These are phyloP conservation scores for Sturnira hondurensis DNA, from an alignment of 2,113 vertebrate genomes.

Conservation along the genomic window DNA sequence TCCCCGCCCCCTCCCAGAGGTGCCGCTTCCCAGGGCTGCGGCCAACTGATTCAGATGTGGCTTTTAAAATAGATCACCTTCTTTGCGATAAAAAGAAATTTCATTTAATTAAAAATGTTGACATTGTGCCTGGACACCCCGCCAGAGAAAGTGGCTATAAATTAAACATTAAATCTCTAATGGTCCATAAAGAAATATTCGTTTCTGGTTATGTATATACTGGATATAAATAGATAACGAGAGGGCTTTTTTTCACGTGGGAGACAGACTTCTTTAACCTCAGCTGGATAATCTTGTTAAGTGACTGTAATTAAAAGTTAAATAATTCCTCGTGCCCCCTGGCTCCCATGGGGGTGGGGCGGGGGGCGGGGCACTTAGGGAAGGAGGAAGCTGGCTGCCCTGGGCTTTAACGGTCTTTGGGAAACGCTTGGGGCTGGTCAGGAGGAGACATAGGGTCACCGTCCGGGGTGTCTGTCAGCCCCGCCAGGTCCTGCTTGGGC, in stretches of 20 bases:
- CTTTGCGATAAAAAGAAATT: slow-evolving; percentile 54
- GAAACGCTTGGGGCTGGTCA: fast-evolving
- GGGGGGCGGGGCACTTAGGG: not conserved
- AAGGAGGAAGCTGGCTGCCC: fast-evolving
- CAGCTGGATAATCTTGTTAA: slow-evolving; percentile 80
- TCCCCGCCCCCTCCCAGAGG: not conserved
- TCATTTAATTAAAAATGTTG: slow-evolving; percentile 86
- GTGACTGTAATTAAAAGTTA: slow-evolving; percentile 82
- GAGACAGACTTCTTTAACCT: slow-evolving; percentile 72
- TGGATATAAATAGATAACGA: slow-evolving; percentile 77
- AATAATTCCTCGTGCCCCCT: slow-evolving; percentile 70
- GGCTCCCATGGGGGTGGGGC: not conserved
- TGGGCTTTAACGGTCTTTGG: not conserved
- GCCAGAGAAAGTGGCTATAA: slow-evolving; percentile 80
- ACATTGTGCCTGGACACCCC: slow-evolving; percentile 81
- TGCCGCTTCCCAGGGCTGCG: not conserved
- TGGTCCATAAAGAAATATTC: slow-evolving; percentile 84
- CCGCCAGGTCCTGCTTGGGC: not conserved
- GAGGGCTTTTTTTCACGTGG: not conserved
- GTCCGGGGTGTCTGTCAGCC: not conserved
- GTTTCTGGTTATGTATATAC: slow-evolving; percentile 76
- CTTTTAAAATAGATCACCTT: slow-evolving; percentile 40
- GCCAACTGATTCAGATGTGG: not conserved
- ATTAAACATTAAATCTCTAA: slow-evolving; percentile 86
- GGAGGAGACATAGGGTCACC: fast-evolving